These are phyloP conservation scores for Eulemur macaco DNA, from an alignment of 2,113 vertebrate genomes.

Conservation along the genomic window DNA sequence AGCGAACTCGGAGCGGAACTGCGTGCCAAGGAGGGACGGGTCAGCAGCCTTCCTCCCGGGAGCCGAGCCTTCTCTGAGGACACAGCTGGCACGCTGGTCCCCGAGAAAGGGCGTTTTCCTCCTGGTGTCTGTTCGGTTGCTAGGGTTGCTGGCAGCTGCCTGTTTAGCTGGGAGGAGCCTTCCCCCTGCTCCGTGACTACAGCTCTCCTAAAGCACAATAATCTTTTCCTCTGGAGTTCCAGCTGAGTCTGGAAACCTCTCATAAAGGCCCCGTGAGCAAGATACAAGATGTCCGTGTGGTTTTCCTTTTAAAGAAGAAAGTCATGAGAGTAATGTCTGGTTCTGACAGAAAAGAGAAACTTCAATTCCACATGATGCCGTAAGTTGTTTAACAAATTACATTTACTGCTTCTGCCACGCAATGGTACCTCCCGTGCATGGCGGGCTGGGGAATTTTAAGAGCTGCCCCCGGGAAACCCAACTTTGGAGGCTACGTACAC, in stretches of 20 bases:
- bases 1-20: background rate
- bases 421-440: background rate
- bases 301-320: background rate
- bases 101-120: background rate
- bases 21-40: background rate
- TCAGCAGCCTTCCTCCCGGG: background rate
- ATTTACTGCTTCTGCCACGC: background rate
- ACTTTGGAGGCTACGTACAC: background rate
- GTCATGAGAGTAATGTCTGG: background rate
- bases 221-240: background rate
- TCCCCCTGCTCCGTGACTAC: background rate
- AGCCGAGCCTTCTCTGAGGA: background rate
- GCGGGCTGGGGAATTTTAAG: background rate
- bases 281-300: background rate
- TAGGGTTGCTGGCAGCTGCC: background rate
- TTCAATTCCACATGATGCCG: background rate
- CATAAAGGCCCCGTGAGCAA: background rate
- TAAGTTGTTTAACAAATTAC: background rate
- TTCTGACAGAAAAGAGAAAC: background rate
- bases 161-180: background rate
- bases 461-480: background rate
- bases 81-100: background rate
- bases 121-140: background rate
- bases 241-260: background rate
- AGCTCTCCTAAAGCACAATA: background rate